Base-by-base conservation (phyloP, 2,888 invertebrate species). In the Arenicola marina region DNA sequence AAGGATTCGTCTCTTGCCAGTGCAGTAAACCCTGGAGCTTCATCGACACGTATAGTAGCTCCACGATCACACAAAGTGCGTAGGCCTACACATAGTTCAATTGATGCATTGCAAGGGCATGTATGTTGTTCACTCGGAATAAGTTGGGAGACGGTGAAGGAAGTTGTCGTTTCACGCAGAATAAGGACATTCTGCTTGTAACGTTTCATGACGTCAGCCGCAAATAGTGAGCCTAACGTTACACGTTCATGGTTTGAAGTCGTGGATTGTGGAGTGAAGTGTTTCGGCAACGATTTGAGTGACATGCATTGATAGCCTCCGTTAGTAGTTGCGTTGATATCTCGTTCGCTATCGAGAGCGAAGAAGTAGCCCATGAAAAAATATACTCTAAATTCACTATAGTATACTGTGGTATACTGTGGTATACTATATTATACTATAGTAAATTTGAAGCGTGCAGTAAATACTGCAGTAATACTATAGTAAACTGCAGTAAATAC, bases 131-230 rank as follows among this genome's bases (percentile, higher is more conserved):
- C 58, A 48, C 28, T 4, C 1, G 1, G 48, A 48, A 58, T 48
- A 29, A 58, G 1, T 46, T n/a, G n/a, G 2, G 48, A 29, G 18
- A 48, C 7, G 18, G 48, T 58, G 33, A 31, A 31, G 18, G 32
- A 48, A 24, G 32, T 31, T 15, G 7, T 34, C 7, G 48, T 48
- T 24, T 56, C 56, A 21, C 56, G 56, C 15, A 56, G 56, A 7
- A 56, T 4, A 15, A 56, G 26, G 26, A 56, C 26, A 38, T 11
- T n/a, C 38, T 56, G 56, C 18, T 38, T 7, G 38, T 56, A 21
- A 18, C 56, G 33, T 7, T 24, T 7, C 56, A 56, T 56, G 4
- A 56, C 38, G 24, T 56, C 56, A 7, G 38, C 38, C 38, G 56
- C 56, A 38, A 56, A 56, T 4, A 21, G 7, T 56, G 21, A n/a